Percentiles rank a stretch among this genome's conserved stretches.
These are phyloP conservation scores for Gadopsis marmoratus DNA, from an alignment of 2,797 vertebrate species.

Conservation along the genomic window DNA sequence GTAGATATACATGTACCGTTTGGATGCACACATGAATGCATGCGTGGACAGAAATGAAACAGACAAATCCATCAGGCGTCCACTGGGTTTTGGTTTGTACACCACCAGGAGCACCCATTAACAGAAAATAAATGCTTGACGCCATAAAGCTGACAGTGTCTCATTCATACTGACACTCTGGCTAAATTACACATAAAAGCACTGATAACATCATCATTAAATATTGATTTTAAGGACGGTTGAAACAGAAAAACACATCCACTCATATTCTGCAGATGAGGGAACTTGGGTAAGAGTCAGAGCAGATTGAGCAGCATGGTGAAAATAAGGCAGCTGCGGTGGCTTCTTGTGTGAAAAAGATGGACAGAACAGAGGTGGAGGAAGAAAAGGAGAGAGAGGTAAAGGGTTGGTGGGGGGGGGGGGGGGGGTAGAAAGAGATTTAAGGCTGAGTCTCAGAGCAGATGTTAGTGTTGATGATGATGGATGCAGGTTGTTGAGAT, in stretches of 20 bases:
- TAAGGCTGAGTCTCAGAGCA: conserved; percentile 86
- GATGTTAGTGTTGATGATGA: conserved; percentile 89
- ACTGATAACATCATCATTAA: conserved; percentile 86
- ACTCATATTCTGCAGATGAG: conserved; percentile 46
- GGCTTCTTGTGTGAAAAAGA: conserved; percentile 32
- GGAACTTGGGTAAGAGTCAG: conserved; percentile 46
- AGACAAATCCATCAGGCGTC: conserved; percentile 79
- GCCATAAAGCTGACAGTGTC: conserved; percentile 81
- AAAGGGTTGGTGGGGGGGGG: conserved; percentile 35
- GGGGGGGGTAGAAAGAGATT: conserved; percentile 77
- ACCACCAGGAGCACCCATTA: conserved; percentile 78
- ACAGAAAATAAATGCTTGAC: conserved; percentile 79
- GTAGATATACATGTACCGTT: conserved; percentile 12
- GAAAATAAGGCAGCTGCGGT: not conserved
- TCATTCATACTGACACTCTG: conserved; percentile 82
- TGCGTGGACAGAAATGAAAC: conserved; percentile 67
- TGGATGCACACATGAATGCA: conserved; percentile 42
- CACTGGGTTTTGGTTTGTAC: conserved; percentile 72
- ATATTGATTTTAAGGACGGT: conserved; percentile 82
- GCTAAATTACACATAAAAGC: conserved; percentile 85
- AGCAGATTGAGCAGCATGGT: conserved; percentile 26
- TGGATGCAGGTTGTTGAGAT: conserved; percentile 87
- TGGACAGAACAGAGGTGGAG: conserved; percentile 32
- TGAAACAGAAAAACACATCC: conserved; percentile 58
- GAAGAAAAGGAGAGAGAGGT: conserved; percentile 46